These are phyloP conservation scores for Callipepla californica DNA, from an alignment of 2,113 vertebrate species.

Conservation along the genomic window DNA sequence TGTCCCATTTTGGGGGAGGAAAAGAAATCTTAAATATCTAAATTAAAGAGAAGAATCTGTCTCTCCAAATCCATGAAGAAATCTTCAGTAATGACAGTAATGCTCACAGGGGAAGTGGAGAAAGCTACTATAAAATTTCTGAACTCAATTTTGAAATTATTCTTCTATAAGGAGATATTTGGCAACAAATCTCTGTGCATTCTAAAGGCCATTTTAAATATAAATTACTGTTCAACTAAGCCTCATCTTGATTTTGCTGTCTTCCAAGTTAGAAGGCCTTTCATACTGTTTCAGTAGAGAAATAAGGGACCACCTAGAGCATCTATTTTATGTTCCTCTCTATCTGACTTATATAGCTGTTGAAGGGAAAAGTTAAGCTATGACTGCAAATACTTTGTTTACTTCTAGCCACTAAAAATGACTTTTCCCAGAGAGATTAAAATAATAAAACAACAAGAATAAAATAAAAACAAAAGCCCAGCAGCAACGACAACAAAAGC, in stretches of 20 bases:
- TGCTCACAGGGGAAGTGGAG: neutral
- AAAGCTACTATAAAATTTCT: neutral
- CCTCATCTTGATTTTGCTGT: neutral
- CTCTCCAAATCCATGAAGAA: too few species aligned
- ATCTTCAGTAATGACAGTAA: neutral
- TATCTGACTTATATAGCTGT: neutral
- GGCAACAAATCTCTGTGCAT: neutral
- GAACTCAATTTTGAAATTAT: neutral
- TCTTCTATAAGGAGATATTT: neutral
- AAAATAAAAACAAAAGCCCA: too few species aligned
- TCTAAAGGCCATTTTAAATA: neutral
- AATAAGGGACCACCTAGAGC: neutral
- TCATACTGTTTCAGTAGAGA: neutral
- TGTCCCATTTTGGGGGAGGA: neutral
- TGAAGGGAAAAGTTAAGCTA: neutral
- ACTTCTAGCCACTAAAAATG: neutral
- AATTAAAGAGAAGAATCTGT: neutral
- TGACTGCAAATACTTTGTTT: neutral
- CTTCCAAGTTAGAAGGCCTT: neutral
- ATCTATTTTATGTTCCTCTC: neutral
- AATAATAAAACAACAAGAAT: too few species aligned
- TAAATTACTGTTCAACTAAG: neutral
- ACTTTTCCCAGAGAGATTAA: neutral
- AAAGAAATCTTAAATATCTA: neutral
- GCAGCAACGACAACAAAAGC: neutral